Evolutionary conservation across 2,797 vertebrate genomes (phyloP).

Genomic region (Pachyuromys duprasi): DNA sequence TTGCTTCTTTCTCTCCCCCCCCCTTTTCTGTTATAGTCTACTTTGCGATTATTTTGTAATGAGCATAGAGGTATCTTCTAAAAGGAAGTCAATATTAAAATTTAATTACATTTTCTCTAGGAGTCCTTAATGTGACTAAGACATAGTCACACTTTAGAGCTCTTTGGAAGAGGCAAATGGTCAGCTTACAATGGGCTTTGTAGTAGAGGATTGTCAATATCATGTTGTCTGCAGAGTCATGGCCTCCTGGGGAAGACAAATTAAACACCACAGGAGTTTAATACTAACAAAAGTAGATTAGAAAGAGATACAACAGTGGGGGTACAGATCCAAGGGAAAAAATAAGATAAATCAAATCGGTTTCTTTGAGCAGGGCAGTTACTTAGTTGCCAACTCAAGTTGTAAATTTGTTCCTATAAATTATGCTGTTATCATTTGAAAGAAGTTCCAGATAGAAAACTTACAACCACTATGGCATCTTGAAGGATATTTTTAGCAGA

Average conservation of each 20-base stretch:
- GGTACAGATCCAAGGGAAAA: constrained; percentile 47
- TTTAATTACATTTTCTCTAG: constrained; percentile 57
- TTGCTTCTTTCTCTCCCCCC: background rate
- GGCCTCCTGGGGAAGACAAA: constrained; percentile 75
- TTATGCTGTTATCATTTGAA: background rate
- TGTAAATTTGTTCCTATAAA: background rate
- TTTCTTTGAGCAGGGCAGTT: constrained; percentile 59
- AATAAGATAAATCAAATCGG: constrained; percentile 70
- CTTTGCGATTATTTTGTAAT: constrained; percentile 47
- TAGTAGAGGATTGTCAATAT: constrained; percentile 67
- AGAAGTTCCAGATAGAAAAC: constrained; percentile 19
- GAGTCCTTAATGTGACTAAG: constrained; percentile 41
- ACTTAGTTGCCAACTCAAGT: constrained; percentile 55
- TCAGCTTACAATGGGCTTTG: constrained; percentile 63
- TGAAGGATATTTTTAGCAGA: background rate
- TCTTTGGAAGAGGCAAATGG: constrained; percentile 54
- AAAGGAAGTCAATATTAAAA: constrained; percentile 42
- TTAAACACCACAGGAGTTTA: constrained; percentile 72
- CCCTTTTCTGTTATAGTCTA: background rate
- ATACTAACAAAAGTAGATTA: constrained; percentile 33
- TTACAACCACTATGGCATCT: background rate
- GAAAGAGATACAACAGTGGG: constrained; percentile 1
- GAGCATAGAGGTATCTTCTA: background rate
- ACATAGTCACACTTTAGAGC: background rate
- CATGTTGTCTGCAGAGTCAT: constrained; percentile 20